Percentiles rank a stretch among this genome's conserved stretches.
These are phyloP conservation scores for Cepaea hortensis DNA, from an alignment of 2,888 invertebrate species.

Conservation along the genomic window DNA sequence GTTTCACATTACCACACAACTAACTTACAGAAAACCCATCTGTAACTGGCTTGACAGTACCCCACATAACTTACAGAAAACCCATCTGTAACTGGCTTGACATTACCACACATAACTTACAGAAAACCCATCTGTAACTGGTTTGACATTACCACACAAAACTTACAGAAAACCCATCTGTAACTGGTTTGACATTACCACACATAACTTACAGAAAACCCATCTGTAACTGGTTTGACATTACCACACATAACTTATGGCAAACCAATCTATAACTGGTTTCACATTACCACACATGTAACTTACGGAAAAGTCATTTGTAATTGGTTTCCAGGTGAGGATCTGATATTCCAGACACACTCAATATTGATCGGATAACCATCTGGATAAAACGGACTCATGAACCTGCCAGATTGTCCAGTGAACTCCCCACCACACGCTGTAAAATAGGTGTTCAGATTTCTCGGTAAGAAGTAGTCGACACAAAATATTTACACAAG, in stretches of 20 bases:
- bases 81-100: too few species aligned
- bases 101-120: neutral
- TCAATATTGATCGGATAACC: slow-evolving; percentile 80
- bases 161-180: slow-evolving; percentile 19
- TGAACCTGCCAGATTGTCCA: slow-evolving; percentile 82
- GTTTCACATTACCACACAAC: too few species aligned
- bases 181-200: neutral
- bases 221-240: too few species aligned
- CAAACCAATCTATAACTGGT: too few species aligned
- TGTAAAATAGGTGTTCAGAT: neutral
- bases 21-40: slow-evolving; percentile 18
- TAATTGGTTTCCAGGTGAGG: slow-evolving; percentile 2
- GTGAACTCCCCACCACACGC: slow-evolving; percentile 74
- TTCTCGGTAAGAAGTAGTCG: neutral
- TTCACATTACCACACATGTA: neutral
- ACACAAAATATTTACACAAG: neutral
- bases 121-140: too few species aligned
- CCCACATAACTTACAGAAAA: neutral
- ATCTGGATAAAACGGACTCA: slow-evolving; percentile 82
- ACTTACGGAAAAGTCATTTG: slow-evolving; percentile 28
- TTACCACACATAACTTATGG: slow-evolving; percentile 1
- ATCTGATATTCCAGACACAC: slow-evolving; percentile 84
- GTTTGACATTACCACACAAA: neutral
- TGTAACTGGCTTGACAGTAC: neutral
- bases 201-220: slow-evolving; percentile 2